Evolutionary conservation across 2,797 vertebrate genomes (phyloP).

Genomic region (Numenius phaeopus): DNA sequence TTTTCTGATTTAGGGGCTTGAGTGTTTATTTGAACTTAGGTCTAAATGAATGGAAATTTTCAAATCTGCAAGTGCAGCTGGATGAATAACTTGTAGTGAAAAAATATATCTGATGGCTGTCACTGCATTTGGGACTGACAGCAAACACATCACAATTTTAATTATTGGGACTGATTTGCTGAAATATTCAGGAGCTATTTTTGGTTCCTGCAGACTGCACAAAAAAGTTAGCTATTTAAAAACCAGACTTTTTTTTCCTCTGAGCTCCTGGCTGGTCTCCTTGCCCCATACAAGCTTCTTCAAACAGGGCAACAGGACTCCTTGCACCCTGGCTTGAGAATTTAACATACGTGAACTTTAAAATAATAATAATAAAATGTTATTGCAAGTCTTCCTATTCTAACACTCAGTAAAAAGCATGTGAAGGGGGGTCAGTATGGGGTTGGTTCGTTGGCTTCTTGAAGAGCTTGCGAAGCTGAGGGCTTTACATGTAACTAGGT

Average conservation of each 20-base stretch:
- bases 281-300: neutral
- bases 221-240: slow-evolving; percentile 53
- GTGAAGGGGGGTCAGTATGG: neutral
- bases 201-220: slow-evolving; percentile 42
- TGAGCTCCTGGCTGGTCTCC: neutral
- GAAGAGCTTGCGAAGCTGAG: neutral
- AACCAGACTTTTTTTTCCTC: neutral
- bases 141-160: slow-evolving; percentile 64
- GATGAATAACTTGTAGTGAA: slow-evolving; percentile 59
- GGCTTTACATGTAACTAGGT: neutral
- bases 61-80: slow-evolving; percentile 49
- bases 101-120: slow-evolving; percentile 48
- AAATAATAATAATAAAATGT: neutral
- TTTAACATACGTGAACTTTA: neutral
- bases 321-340: neutral
- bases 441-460: neutral
- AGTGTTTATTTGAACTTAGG: neutral
- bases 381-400: neutral
- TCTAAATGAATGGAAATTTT: slow-evolving; percentile 43
- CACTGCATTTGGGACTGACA: slow-evolving; percentile 51
- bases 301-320: neutral
- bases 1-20: neutral
- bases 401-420: neutral
- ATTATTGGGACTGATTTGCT: slow-evolving; percentile 64
- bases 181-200: slow-evolving; percentile 65